Base-by-base conservation (phyloP, 1,140 invertebrate species). In the Drosophila hydei region DNA sequence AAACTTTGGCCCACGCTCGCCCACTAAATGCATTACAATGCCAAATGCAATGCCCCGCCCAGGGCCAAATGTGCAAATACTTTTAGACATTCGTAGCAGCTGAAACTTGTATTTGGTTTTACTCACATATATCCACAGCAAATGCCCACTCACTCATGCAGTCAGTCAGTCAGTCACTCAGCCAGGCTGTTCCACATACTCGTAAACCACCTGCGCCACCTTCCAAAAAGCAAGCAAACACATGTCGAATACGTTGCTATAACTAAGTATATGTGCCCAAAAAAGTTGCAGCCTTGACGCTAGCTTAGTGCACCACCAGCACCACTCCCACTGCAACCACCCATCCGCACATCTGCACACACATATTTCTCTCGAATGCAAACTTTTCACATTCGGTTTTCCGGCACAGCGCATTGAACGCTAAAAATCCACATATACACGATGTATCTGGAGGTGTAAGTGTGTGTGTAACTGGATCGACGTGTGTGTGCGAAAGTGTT, bases 351-450 rank as follows among this genome's bases (percentile, higher is more conserved):
- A 16, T 16, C 7, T 23, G 11, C 16, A 42, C 36, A 33, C 48
- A 3, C 33, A 45, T 12, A n/a, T 38, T 4, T 48, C 36, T 23
- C 61, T 23, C 64, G 76, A 85, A 85, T 77, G 71, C 71, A 81
- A 88, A 87, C 78, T 87, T 87, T 87, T 87, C 81, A 73, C 83
- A 83, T 87, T 88, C 75, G 77, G 78, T 87, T 87, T 87, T 85
- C 77, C 83, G 47, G 71, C 73, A 78, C 65, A 77, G 74, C 69
- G 70, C 80, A 72, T 80, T 60, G 73, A 70, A 77, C 69, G 81
- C 75, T 70, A 16, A 77, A 85, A 80, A 60, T 54, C 33, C 48
- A 50, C 56, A 59, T 25, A 51, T 54, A 67, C 38, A 67, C 45
- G 38, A 30, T 36, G 19, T 65, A 56, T 50, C 33, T 38, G n/a